Percentiles rank a stretch among this genome's conserved stretches.
Evolutionary conservation across 1,140 invertebrate genomes (phyloP).

Genomic region (Vollenhovia emeryi): DNA sequence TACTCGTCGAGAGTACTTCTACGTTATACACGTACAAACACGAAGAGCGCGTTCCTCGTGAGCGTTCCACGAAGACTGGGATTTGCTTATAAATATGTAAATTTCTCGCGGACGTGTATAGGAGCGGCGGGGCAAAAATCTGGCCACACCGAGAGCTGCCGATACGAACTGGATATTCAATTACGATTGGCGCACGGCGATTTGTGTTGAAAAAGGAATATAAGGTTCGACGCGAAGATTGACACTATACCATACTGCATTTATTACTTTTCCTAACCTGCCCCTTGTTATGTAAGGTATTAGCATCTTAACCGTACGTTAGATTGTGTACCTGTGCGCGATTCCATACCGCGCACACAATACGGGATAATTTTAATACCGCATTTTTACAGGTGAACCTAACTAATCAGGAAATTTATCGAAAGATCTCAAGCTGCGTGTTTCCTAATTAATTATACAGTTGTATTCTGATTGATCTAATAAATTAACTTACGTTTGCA

Average conservation of each 20-base stretch:
- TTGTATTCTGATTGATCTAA: not conserved
- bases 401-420: not conserved
- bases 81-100: constrained; percentile 55
- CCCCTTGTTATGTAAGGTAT: not conserved
- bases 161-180: constrained; percentile 35
- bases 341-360: not conserved
- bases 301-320: not conserved
- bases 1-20: not conserved
- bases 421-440: not conserved
- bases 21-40: not conserved
- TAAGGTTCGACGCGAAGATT: not conserved
- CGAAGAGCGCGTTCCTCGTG: not conserved
- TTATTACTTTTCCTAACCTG: not conserved
- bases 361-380: not conserved
- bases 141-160: not conserved
- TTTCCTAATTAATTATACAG: not conserved
- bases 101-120: not conserved
- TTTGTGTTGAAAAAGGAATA: constrained; percentile 14
- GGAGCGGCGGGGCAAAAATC: not conserved
- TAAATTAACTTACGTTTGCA: not conserved
- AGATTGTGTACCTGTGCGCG: not conserved
- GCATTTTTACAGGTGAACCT: no score
- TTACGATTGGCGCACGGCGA: not conserved
- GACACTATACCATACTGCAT: not conserved
- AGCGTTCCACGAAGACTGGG: constrained; percentile 11